These are phyloP conservation scores for Antigone vipio DNA, from an alignment of 2,113 vertebrate species.

Conservation along the genomic window DNA sequence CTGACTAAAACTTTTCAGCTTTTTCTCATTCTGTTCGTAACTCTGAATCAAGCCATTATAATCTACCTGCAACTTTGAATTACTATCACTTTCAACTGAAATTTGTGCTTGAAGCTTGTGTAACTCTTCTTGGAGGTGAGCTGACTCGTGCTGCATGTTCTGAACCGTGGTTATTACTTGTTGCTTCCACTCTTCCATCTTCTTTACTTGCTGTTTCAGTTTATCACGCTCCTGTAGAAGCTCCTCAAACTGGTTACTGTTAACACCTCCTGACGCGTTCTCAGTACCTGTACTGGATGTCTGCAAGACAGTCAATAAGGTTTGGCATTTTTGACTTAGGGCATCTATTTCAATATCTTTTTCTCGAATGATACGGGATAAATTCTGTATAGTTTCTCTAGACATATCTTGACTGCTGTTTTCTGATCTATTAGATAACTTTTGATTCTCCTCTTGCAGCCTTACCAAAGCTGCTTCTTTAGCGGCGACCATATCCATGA, in stretches of 20 bases:
- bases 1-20: constrained; percentile 83
- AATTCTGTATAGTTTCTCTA: constrained; percentile 95
- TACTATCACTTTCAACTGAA: constrained; percentile 85
- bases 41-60: constrained; percentile 91
- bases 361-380: constrained; percentile 95
- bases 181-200: constrained; percentile 99
- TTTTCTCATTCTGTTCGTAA: constrained; percentile 91
- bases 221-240: constrained; percentile 92
- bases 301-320: constrained; percentile 89
- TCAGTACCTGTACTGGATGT: constrained; percentile 66
- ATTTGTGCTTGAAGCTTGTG: constrained; percentile 88
- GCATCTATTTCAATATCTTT: constrained; percentile 99
- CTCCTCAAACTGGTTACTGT: constrained; percentile 96
- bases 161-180: constrained; percentile 96
- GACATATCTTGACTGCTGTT: constrained; percentile 94
- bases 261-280: constrained; percentile 79
- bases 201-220: constrained; percentile 95
- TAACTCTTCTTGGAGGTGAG: constrained; percentile 92
- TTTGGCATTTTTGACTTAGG: constrained; percentile 94
- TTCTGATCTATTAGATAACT: constrained; percentile 80
- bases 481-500: constrained; percentile 90
- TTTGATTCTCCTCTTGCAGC: constrained; percentile 91
- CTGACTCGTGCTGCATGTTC: constrained; percentile 98
- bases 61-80: constrained; percentile 87
- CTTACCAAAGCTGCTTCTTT: constrained; percentile 90